phyloP scores from a whole-genome alignment of 1,140 invertebrate species.

The Hetaerina americana region DNA sequence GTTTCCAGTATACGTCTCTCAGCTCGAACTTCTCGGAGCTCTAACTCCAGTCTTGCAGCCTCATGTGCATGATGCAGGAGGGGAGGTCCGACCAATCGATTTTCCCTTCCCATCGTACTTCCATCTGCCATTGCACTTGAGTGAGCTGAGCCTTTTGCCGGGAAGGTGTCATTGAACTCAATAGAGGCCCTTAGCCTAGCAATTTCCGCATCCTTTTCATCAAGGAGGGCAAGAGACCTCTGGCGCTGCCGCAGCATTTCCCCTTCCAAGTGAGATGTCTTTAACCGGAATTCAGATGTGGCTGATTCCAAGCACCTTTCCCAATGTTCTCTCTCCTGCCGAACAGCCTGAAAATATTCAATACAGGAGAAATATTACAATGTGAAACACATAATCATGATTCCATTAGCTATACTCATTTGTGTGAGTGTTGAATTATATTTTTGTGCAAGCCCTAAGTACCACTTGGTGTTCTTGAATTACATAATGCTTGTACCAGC shows the following conservation, averaged over 20 bases:
- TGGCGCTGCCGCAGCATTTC: neutral
- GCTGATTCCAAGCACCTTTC: neutral
- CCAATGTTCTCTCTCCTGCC: neutral
- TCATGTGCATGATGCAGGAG: slow-evolving; percentile 78
- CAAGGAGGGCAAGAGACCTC: neutral
- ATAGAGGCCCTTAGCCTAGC: neutral
- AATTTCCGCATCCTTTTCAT: neutral
- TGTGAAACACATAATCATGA: too few species aligned
- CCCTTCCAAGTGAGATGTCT: neutral
- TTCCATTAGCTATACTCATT: too few species aligned
- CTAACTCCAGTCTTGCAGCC: slow-evolving; percentile 63
- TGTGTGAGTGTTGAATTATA: too few species aligned
- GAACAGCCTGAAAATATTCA: neutral
- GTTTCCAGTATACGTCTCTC: slow-evolving; percentile 58
- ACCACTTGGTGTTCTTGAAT: too few species aligned
- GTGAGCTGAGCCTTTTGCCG: neutral
- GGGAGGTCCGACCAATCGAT: slow-evolving; percentile 36
- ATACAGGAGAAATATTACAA: too few species aligned
- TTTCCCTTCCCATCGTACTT: slow-evolving; percentile 17
- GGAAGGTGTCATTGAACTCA: neutral
- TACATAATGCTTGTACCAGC: too few species aligned
- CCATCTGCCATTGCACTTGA: neutral
- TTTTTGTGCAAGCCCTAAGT: too few species aligned
- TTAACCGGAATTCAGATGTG: neutral
- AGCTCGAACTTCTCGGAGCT: slow-evolving; percentile 56